A percentile compares a stretch with the other conserved stretches of the same genome.
Conservation (phyloP, 2,113 vertebrate genomes). For the Petroica traversi region DNA sequence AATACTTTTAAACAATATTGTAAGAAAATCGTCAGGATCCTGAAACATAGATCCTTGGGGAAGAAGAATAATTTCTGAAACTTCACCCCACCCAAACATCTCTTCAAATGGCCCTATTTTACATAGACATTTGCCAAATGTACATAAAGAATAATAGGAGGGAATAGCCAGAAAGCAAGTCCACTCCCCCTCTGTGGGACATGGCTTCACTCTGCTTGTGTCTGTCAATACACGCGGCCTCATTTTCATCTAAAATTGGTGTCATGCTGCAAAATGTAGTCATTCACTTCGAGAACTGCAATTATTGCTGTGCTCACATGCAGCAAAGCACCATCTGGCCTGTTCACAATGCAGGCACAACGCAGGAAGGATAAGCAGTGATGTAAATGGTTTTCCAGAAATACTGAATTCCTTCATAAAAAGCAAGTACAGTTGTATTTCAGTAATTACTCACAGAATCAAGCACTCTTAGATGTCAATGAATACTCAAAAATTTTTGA, state of each 20-base stretch:
- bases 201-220: background rate
- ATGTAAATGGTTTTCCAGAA: slow-evolving; percentile 20
- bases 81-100: background rate
- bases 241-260: slow-evolving; percentile 59
- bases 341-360: slow-evolving; percentile 39
- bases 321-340: slow-evolving; percentile 57
- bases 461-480: slow-evolving; percentile 25
- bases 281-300: slow-evolving; percentile 44
- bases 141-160: slow-evolving; percentile 14
- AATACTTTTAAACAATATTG: background rate
- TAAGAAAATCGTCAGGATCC: background rate
- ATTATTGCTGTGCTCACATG: slow-evolving; percentile 61
- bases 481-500: slow-evolving; percentile 13
- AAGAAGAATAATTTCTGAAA: background rate
- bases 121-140: slow-evolving; percentile 9
- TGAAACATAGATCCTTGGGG: background rate
- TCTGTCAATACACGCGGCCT: slow-evolving; percentile 45
- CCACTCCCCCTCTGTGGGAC: slow-evolving; percentile 31
- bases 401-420: slow-evolving; percentile 54
- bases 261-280: slow-evolving; percentile 62
- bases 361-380: slow-evolving; percentile 41
- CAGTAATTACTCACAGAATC: slow-evolving; percentile 31
- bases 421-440: slow-evolving; percentile 38
- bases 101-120: slow-evolving; percentile 13
- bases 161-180: slow-evolving; percentile 33